These are phyloP conservation scores for Synergus japonicus DNA, from an alignment of 2,888 invertebrate species.

Conservation along the genomic window DNA sequence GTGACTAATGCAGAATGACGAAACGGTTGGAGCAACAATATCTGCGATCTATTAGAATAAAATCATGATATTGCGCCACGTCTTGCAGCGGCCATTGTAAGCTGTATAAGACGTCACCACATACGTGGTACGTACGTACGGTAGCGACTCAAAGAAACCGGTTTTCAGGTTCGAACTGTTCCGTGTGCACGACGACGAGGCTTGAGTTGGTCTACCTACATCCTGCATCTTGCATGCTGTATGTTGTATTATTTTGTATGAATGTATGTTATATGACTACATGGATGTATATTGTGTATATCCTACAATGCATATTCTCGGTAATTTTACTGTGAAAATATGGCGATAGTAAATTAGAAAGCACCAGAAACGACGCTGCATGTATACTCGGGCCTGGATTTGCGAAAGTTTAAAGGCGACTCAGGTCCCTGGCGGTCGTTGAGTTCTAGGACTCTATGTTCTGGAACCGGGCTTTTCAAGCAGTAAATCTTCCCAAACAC, in stretches of 20 bases:
- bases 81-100: slow-evolving; percentile 8
- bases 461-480: slow-evolving; percentile 4
- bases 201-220: slow-evolving; percentile 13
- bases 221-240: slow-evolving; percentile 1
- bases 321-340: slow-evolving; percentile 15
- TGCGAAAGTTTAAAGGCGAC: slow-evolving; percentile 10
- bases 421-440: slow-evolving; percentile 5
- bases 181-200: slow-evolving; percentile 10
- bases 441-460: background rate
- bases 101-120: slow-evolving; percentile 25
- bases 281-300: background rate
- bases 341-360: slow-evolving; percentile 37
- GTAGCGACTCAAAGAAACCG: slow-evolving; percentile 38
- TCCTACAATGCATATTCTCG: background rate
- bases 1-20: slow-evolving; percentile 26
- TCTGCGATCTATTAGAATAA: slow-evolving; percentile 35
- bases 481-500: slow-evolving; percentile 11
- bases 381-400: slow-evolving; percentile 27
- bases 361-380: background rate
- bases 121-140: slow-evolving; percentile 9
- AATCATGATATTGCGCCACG: slow-evolving; percentile 22
- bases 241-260: background rate
- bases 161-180: slow-evolving; percentile 36
- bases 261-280: too few species aligned
- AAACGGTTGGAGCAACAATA: slow-evolving; percentile 26